Base-by-base conservation (phyloP, 2,797 vertebrate species). In the Allobates femoralis region DNA sequence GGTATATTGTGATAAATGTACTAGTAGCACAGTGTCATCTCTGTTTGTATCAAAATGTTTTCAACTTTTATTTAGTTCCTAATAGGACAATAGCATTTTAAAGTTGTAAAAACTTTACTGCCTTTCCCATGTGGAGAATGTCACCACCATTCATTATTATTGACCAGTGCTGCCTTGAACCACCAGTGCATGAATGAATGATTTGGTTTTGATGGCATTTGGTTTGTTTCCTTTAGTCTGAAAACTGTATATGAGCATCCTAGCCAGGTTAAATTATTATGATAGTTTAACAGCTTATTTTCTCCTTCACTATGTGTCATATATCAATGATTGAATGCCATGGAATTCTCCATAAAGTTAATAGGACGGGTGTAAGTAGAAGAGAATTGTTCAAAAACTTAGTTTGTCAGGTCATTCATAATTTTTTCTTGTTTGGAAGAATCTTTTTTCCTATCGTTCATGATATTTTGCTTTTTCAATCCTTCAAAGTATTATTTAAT, bases 111-210 rank as follows among this genome's bases (percentile, higher is more conserved):
- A 69, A 82, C 62, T 56, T 58, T 14, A 8, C 8, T 73, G 67
- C 23, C 66, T 41, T 58, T 51, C 26, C 67, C 67, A 37, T 56
- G 30, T 46, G 53, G 32, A 55, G 71, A 56, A 56, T 73, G 32
- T 56, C 32, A 34, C 34, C 81, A 74, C 81, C 81, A 56, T 83
- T 83, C 81, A 83, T 83, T 83, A 83, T 83, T 84, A 50, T 50
- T 60, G 82, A 32, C n/a, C 34, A 74, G 16, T 8, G 14, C 71
- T 75, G 82, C 37, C 82, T 46, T 74, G 56, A 74, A 75, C 76
- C 46, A 51, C 12, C 56, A 53, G 69, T 76, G 69, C 41, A 60
- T 58, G 73, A 53, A 76, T 64, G 73, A 84, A 53, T 19, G 71
- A 66, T 84, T 75, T 66, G 51, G 14, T 62, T 64, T 77, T 76